A percentile compares a stretch with the other conserved stretches of the same genome.
These are phyloP conservation scores for Galeopsomyia nigrocyanea DNA, from an alignment of 2,888 invertebrate species.

Conservation along the genomic window DNA sequence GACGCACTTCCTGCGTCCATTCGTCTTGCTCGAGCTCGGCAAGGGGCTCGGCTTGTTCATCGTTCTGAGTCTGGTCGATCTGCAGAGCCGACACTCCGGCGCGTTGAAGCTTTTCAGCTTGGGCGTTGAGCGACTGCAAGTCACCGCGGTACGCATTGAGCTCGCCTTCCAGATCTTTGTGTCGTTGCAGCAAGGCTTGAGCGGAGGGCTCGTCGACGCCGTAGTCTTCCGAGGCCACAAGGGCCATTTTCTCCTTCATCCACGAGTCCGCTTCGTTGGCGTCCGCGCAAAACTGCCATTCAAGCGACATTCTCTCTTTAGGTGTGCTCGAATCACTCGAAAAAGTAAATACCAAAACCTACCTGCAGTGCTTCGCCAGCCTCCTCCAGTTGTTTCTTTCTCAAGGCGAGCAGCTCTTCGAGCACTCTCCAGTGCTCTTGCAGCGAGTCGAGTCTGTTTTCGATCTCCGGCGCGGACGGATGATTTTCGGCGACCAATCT, in stretches of 20 bases:
- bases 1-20: slow-evolving; percentile 79
- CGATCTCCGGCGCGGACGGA: slow-evolving; percentile 85
- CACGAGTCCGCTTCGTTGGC: slow-evolving; percentile 98
- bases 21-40: slow-evolving; percentile 68
- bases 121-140: slow-evolving; percentile 83
- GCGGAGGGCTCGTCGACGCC: slow-evolving; percentile 94
- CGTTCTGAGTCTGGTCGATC: slow-evolving; percentile 69
- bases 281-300: slow-evolving; percentile 95
- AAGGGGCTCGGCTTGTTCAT: slow-evolving; percentile 57
- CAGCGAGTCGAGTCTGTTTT: slow-evolving; percentile 82
- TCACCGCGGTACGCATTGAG: slow-evolving; percentile 90
- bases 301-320: background rate
- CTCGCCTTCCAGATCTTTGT: slow-evolving; percentile 89
- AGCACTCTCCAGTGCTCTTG: slow-evolving; percentile 91
- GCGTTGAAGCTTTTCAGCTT: slow-evolving; percentile 82
- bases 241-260: slow-evolving; percentile 95
- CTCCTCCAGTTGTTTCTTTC: slow-evolving; percentile 84
- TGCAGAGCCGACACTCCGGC: slow-evolving; percentile 80
- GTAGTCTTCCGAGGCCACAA: slow-evolving; percentile 90
- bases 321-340: background rate
- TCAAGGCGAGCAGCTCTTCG: slow-evolving; percentile 82
- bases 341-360: background rate
- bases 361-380: slow-evolving; percentile 91
- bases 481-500: slow-evolving; percentile 85
- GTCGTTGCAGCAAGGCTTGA: slow-evolving; percentile 88